Base-by-base conservation (phyloP, 2,888 invertebrate species). In the Eilema depressum region DNA sequence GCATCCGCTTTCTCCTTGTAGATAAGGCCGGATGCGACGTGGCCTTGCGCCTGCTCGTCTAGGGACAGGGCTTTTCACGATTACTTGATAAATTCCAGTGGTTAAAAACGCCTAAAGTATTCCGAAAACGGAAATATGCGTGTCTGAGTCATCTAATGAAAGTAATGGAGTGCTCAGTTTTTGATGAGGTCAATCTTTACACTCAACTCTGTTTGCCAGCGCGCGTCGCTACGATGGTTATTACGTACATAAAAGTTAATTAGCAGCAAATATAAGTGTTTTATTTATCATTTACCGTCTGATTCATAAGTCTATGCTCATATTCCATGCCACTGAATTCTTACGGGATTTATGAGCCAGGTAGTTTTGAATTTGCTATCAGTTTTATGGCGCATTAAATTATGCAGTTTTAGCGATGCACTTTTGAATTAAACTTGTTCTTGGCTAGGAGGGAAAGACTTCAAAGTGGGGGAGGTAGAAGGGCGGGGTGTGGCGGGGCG, bases 1-100 rank as follows among this genome's bases (percentile, higher is more conserved):
- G 93, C 91, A 94, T 93, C 94, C 93, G 94, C 94, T 94, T 95
- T 95, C 94, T 91, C 92, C 86, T 73, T 63, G 79, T 79, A 90
- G 90, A 91, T 92, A 91, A 89, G 81, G 83, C 91, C 94, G 94
- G 94, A 95, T 92, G 88, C 92, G 91, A 91, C 90, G 90, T 88
- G 93, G 92, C 93, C 93, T 92, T 92, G 92, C 83, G 82, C 76
- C 69, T 72, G 86, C 81, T 81, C 78, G 79, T 79, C 85, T 85
- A 86, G 90, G 88, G 89, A 91, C 88, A 88, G 86, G 88, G 91
- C 92, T 94, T 92, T 95, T 95, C 94, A 94, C 94, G 89, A 92
- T 92, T 92, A 90, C 93, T 86, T 87, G 94, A 92, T 89, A 94
- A 86, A 95, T 95, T 95, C 95, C 94, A 75, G 65, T 79, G 89